These are phyloP conservation scores for Temnothorax curvispinosus DNA, from an alignment of 1,140 invertebrate species.

Conservation along the genomic window DNA sequence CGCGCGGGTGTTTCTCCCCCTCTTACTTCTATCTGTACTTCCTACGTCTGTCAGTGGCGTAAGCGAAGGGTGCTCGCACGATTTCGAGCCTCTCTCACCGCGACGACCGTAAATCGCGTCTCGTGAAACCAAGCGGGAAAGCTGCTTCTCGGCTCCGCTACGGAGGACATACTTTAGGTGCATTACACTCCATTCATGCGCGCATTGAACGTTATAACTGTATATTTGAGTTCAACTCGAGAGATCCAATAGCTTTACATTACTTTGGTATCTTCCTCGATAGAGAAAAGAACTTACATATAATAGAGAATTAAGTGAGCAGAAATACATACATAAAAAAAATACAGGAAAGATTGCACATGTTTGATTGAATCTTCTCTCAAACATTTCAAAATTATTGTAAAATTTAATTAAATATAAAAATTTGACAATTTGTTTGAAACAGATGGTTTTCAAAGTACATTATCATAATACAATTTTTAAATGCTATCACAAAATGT, in stretches of 20 bases:
- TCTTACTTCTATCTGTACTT: slow-evolving; percentile 38
- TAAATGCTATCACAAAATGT: not conserved
- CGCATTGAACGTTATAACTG: slow-evolving; percentile 41
- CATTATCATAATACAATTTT: not conserved
- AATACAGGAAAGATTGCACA: not conserved
- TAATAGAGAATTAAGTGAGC: not conserved
- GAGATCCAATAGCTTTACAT: slow-evolving; percentile 38
- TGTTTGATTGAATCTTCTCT: not conserved
- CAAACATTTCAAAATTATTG: not conserved
- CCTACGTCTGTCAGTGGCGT: slow-evolving; percentile 34
- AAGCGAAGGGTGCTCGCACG: slow-evolving; percentile 27
- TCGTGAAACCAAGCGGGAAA: slow-evolving; percentile 1
- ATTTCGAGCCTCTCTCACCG: slow-evolving; percentile 27
- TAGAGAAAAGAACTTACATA: not conserved
- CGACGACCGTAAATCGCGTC: slow-evolving; percentile 38
- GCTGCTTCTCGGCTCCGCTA: slow-evolving; percentile 16
- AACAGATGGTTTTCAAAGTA: not conserved
- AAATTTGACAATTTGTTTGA: not conserved
- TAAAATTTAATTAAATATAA: not conserved
- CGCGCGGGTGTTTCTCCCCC: not conserved
- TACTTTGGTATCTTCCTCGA: slow-evolving; percentile 17
- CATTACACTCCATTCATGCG: slow-evolving; percentile 58
- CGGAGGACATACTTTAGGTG: slow-evolving; percentile 50
- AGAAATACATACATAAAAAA: not conserved
- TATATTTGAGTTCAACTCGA: slow-evolving; percentile 43